Evolutionary conservation across 1,140 invertebrate genomes (phyloP).

Genomic region (Acromyrmex echinatior): DNA sequence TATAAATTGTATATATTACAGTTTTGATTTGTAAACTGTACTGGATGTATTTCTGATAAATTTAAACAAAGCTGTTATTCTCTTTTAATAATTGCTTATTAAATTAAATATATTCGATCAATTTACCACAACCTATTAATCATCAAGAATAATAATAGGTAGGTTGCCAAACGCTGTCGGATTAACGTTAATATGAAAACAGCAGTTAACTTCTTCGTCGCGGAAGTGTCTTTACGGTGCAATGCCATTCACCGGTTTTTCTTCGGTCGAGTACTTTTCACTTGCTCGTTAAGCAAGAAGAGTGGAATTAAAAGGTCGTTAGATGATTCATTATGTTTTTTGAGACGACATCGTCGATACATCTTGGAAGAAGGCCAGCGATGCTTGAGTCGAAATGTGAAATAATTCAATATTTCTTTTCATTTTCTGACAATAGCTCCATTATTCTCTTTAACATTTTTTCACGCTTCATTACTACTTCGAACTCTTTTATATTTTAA

Average conservation of each 20-base stretch:
- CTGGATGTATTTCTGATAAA: slow-evolving; percentile 25
- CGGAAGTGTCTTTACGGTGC: slow-evolving; percentile 30
- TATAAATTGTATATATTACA: slow-evolving; percentile 42
- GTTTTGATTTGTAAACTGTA: slow-evolving; percentile 20
- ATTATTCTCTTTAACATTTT: slow-evolving; percentile 9
- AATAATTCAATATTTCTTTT: slow-evolving; percentile 12
- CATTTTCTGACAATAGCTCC: background rate
- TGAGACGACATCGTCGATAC: slow-evolving; percentile 34
- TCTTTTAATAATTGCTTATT: slow-evolving; percentile 41
- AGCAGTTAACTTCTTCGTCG: slow-evolving; percentile 20
- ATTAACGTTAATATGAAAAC: slow-evolving; percentile 45
- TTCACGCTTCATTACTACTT: background rate
- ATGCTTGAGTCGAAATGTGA: background rate
- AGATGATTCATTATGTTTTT: slow-evolving; percentile 55
- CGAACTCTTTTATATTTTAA: background rate
- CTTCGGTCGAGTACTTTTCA: slow-evolving; percentile 34
- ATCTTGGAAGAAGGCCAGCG: slow-evolving; percentile 10
- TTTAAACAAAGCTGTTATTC: slow-evolving; percentile 43
- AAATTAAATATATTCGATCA: slow-evolving; percentile 47
- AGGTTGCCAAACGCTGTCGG: background rate
- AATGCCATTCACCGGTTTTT: slow-evolving; percentile 24
- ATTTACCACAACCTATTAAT: slow-evolving; percentile 41
- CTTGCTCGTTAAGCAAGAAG: slow-evolving; percentile 37
- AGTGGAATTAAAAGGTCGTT: slow-evolving; percentile 42
- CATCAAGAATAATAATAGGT: slow-evolving; percentile 30